Percentiles rank a stretch among this genome's conserved stretches.
These are phyloP conservation scores for Drosophila merina DNA, from an alignment of 2,888 invertebrate genomes.

Conservation along the genomic window DNA sequence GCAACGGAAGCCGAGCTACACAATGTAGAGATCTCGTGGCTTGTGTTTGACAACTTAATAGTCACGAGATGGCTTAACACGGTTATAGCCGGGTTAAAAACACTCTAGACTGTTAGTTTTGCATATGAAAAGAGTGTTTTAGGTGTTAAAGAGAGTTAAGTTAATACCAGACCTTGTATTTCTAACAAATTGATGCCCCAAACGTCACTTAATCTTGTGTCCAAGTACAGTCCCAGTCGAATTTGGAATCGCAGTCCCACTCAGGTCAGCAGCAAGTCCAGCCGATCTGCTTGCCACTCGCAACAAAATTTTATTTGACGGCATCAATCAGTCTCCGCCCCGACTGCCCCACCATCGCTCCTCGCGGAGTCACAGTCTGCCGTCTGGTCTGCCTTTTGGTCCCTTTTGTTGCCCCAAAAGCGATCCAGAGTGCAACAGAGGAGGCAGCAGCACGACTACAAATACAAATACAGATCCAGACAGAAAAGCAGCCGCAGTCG, in stretches of 20 bases:
- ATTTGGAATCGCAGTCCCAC: slow-evolving; percentile 15
- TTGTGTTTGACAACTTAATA: slow-evolving; percentile 36
- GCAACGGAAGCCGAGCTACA: slow-evolving; percentile 27
- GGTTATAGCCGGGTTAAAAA: neutral
- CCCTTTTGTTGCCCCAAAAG: slow-evolving; percentile 65
- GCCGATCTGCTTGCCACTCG: slow-evolving; percentile 37
- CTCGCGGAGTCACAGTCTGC: neutral
- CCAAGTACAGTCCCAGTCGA: slow-evolving; percentile 32
- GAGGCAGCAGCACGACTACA: slow-evolving; percentile 8
- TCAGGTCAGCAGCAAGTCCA: slow-evolving; percentile 35
- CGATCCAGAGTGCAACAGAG: slow-evolving; percentile 72
- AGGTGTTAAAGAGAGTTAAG: neutral
- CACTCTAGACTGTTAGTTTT: neutral
- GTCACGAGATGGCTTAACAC: slow-evolving; percentile 8
- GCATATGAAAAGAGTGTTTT: slow-evolving; percentile 6
- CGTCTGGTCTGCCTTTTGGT: slow-evolving; percentile 46
- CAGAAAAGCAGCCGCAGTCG: slow-evolving; percentile 63
- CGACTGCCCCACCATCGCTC: slow-evolving; percentile 17
- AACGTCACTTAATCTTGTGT: neutral
- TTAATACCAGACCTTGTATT: neutral
- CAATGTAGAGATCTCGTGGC: slow-evolving; percentile 18
- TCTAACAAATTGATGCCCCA: neutral
- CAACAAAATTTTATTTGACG: slow-evolving; percentile 69
- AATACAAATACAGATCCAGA: slow-evolving; percentile 29
- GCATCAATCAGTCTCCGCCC: slow-evolving; percentile 68